Base-by-base conservation (phyloP, 2,797 vertebrate genomes). In the Chiloscyllium punctatum region DNA sequence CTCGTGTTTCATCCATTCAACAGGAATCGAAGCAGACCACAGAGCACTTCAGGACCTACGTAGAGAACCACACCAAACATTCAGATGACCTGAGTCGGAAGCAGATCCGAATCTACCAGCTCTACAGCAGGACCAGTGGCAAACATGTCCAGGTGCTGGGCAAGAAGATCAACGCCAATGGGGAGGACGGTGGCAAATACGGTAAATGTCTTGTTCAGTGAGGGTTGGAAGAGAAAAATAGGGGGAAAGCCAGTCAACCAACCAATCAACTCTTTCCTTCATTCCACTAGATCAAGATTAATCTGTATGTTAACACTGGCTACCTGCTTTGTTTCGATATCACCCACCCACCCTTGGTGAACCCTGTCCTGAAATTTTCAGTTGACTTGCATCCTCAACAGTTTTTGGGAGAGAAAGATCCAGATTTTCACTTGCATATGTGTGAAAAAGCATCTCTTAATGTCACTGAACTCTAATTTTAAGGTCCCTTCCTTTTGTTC, bases 161-260 rank as follows among this genome's bases (percentile, higher is more conserved):
- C 95, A 98, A 98, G 97, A 98, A 97, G 96, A 95, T 98, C 97
- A 98, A 98, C 86, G 98, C 98, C 97, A 98, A 98, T 13, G 98
- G 98, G 97, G 98, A 98, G 96, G 98, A 98, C 97, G 98, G 98
- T 97, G 98, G 98, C 97, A 98, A 98, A 98, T 98, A 98, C 97
- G 98, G 98, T 98, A 98, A 97, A 98, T 18, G n/a, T 23, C 62
- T 42, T 92, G 21, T 37, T 42, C 62, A 69, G 90, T 42, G n/a
- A 42, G 66, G 90, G 33, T 42, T 42, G n/a, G 69, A 42, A 69
- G 90, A 11, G 21, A 3, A 8, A 6, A 42, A 16, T 4, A 92
- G n/a, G n/a, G n/a, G 33, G 15, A 27, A 62, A 62, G 57, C 11
- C 57, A 27, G 23, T 7, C 62, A 66, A 16, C 37, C 62, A 23